A percentile compares a stretch with the other conserved stretches of the same genome.
Evolutionary conservation across 2,888 invertebrate genomes (phyloP).

Genomic region (Dastarcus helophoroides): DNA sequence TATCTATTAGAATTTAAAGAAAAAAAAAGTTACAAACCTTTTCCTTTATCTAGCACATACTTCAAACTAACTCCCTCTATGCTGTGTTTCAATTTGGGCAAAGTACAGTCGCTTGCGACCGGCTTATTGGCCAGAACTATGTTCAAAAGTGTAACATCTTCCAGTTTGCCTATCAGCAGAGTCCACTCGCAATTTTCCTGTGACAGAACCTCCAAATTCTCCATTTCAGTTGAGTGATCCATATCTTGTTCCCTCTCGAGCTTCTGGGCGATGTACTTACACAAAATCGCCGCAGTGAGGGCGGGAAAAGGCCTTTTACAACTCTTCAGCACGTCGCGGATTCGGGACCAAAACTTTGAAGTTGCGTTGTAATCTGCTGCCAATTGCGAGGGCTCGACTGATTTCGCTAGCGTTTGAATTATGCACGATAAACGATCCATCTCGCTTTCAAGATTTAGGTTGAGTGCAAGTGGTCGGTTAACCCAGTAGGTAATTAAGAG

Average conservation of each 20-base stretch:
- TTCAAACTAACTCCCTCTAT: constrained; percentile 53
- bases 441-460: constrained; percentile 41
- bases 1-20: too few species aligned
- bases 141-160: constrained; percentile 74
- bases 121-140: constrained; percentile 50
- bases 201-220: constrained; percentile 48
- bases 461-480: constrained; percentile 44
- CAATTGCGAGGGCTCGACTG: constrained; percentile 46
- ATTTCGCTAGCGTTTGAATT: constrained; percentile 52
- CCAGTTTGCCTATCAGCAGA: constrained; percentile 74
- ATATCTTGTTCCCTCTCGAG: constrained; percentile 37
- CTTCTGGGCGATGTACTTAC: constrained; percentile 58
- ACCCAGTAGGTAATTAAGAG: constrained; percentile 63
- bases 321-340: constrained; percentile 60
- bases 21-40: too few species aligned
- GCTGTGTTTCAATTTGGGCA: constrained; percentile 46
- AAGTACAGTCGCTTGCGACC: constrained; percentile 27
- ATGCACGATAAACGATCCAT: constrained; percentile 58
- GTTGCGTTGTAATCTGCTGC: constrained; percentile 55
- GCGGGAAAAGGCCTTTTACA: constrained; percentile 66
- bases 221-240: constrained; percentile 28
- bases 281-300: constrained; percentile 71
- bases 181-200: constrained; percentile 82
- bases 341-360: constrained; percentile 73
- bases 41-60: constrained; percentile 51